A percentile compares a stretch with the other conserved stretches of the same genome.
phyloP scores from a whole-genome alignment of 2,888 invertebrate genomes.

The Tipula unca region DNA sequence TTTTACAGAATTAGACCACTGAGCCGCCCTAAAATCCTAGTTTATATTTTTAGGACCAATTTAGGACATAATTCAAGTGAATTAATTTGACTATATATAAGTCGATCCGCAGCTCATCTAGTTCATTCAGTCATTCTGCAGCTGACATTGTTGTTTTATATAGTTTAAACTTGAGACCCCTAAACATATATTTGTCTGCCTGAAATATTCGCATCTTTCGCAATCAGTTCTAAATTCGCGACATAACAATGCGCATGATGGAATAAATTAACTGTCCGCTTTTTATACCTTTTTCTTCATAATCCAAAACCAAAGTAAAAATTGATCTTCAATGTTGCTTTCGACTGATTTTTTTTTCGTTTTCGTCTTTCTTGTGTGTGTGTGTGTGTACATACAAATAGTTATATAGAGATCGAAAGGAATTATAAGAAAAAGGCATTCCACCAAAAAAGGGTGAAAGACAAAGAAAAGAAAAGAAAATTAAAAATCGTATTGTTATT shows the following conservation, averaged over 20 bases:
- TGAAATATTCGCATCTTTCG: neutral
- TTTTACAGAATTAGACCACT: no score
- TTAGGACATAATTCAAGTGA: no score
- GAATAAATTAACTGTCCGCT: neutral
- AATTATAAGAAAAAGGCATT: neutral
- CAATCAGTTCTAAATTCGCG: neutral
- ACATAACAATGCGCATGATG: neutral
- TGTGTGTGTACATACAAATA: neutral
- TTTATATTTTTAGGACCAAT: no score
- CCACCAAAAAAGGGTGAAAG: conserved; percentile 15
- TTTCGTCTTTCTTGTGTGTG: neutral
- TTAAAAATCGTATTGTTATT: conserved; percentile 14
- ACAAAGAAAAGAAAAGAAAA: conserved; percentile 8
- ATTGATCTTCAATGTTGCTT: neutral
- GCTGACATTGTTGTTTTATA: no score
- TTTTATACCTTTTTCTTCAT: neutral
- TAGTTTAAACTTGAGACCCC: neutral
- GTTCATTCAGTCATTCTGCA: no score
- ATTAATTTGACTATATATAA: no score
- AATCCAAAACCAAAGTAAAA: neutral
- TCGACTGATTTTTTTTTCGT: neutral
- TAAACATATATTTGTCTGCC: neutral
- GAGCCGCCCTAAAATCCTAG: no score
- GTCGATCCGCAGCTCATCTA: no score
- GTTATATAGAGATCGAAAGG: neutral